Evolutionary conservation across 2,797 vertebrate species (phyloP).

Genomic region (Telmatherina bonti): DNA sequence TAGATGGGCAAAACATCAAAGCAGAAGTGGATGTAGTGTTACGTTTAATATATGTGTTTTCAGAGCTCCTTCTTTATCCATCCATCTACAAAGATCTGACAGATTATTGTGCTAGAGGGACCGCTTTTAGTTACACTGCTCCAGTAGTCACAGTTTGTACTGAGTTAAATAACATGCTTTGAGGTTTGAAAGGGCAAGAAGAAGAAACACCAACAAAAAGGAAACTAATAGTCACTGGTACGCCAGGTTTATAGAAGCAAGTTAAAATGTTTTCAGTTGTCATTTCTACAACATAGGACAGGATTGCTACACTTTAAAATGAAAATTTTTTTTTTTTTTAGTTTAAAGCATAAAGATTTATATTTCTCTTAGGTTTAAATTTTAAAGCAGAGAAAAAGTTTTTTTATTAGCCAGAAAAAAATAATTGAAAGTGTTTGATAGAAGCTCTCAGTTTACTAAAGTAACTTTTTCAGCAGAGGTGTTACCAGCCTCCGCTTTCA

Average conservation of each 20-base stretch:
- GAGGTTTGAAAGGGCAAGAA: background rate
- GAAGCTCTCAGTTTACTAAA: constrained; percentile 10
- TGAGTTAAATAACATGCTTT: constrained; percentile 10
- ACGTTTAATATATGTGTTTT: background rate
- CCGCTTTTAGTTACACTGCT: background rate
- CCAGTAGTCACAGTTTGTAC: background rate
- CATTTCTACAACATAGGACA: background rate
- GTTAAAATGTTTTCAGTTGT: background rate
- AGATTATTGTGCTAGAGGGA: background rate
- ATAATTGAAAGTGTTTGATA: constrained; percentile 26
- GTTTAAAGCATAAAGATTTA: background rate
- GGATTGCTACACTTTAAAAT: background rate
- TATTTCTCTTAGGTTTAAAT: too few relatives aligned
- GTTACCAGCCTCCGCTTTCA: constrained; percentile 12
- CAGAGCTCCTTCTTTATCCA: background rate
- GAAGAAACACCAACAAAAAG: background rate
- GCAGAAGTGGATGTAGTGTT: constrained; percentile 1
- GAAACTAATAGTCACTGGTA: background rate
- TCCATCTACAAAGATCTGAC: background rate
- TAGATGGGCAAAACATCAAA: background rate
- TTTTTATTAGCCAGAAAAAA: constrained; percentile 5
- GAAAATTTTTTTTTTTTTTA: too few relatives aligned
- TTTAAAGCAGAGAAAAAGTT: background rate
- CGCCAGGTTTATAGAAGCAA: background rate
- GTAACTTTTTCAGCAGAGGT: constrained; percentile 20